Conservation (phyloP, 1,140 invertebrate species). For the Bombyx mori region DNA sequence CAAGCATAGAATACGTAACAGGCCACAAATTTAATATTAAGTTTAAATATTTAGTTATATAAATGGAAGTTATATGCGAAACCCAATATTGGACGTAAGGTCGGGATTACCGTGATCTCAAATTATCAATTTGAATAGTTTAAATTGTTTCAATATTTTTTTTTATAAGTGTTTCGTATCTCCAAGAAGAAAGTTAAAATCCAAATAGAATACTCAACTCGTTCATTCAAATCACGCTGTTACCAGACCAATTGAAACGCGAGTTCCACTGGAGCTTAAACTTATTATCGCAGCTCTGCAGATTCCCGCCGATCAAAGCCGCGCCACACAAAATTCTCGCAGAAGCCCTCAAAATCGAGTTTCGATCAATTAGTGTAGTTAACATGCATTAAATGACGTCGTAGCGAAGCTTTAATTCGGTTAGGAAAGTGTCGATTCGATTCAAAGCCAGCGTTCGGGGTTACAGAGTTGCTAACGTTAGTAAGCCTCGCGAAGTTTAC, state of each 20-base stretch:
- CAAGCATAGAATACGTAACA: no score
- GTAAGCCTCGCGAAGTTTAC: conserved; percentile 1
- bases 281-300: neutral
- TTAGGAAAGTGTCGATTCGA: conserved; percentile 56
- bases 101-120: no score
- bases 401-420: conserved; percentile 48
- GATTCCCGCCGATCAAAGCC: conserved; percentile 11
- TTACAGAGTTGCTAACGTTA: neutral
- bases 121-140: no score
- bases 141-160: no score
- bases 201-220: no score
- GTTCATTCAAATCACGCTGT: neutral
- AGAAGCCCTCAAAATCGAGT: conserved; percentile 34
- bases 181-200: no score
- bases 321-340: conserved; percentile 18
- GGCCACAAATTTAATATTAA: no score
- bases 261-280: neutral
- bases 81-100: no score
- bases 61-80: no score
- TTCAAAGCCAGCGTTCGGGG: conserved; percentile 23
- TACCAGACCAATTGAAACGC: neutral
- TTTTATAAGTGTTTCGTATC: no score
- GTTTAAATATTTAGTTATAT: no score
- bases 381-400: conserved; percentile 62
- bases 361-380: conserved; percentile 59